A percentile compares a stretch with the other conserved stretches of the same genome.
phyloP scores from a whole-genome alignment of 2,888 invertebrate genomes.

The Drosophila kuntzei region DNA sequence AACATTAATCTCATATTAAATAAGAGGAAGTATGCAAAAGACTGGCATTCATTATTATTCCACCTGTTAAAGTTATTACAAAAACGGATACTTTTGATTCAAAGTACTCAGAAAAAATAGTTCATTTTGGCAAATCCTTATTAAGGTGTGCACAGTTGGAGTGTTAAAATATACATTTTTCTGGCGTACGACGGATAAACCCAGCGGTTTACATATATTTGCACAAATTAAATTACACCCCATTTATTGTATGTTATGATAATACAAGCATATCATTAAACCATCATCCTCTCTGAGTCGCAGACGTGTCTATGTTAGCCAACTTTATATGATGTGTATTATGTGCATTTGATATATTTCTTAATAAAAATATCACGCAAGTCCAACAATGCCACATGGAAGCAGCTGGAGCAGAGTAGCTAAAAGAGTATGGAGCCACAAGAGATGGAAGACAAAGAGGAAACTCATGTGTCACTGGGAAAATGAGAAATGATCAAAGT shows the following conservation, averaged over 20 bases:
- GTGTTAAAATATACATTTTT: not conserved
- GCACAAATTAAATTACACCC: conserved; percentile 1
- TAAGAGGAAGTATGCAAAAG: too few species aligned
- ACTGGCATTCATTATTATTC: too few species aligned
- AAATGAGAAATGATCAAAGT: conserved; percentile 82
- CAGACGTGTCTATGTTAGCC: conserved; percentile 31
- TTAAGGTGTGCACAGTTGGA: not conserved
- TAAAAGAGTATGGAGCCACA: not conserved
- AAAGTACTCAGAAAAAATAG: not conserved
- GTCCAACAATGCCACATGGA: conserved; percentile 55
- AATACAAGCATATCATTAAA: conserved; percentile 43
- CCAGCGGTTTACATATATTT: not conserved
- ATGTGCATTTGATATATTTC: conserved; percentile 79
- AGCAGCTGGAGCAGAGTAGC: conserved; percentile 7
- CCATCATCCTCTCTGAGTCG: conserved; percentile 25
- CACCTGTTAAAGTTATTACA: not conserved
- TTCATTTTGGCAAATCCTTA: not conserved
- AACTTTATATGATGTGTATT: conserved; percentile 55
- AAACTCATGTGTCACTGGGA: conserved; percentile 61
- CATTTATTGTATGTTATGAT: conserved; percentile 26
- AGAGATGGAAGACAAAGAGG: conserved; percentile 21
- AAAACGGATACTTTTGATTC: too few species aligned
- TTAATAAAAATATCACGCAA: conserved; percentile 75
- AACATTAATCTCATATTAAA: too few species aligned
- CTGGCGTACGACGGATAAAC: not conserved